Base-by-base conservation (phyloP, 2,113 vertebrate species). In the Melanerpes aurifrons region DNA sequence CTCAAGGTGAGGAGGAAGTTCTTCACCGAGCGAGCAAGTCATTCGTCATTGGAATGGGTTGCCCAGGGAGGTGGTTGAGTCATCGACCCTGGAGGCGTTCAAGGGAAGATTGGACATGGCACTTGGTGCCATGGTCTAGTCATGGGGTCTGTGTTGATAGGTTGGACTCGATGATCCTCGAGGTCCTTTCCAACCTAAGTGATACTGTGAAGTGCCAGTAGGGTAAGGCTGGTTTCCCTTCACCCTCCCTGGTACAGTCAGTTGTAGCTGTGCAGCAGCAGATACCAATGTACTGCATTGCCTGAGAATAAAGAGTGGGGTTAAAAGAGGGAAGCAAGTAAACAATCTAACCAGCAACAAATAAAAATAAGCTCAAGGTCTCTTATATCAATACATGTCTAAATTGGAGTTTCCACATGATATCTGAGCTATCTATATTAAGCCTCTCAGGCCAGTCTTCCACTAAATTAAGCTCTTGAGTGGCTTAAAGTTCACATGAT, bases 391-490 rank as follows among this genome's bases (percentile, higher is more conserved):
- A 90, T 89, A 71, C 77, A 95, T 48, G 81, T 71, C 86, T 87
- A 83, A 93, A 87, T 71, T 82, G 90, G 95, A 97, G 86, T 96
- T 90, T 92, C 92, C 96, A 97, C 94, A 81, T 95, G 97, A 94
- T 79, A 83, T 67, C 87, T 12, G 32, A 93, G 87, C 93, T 69
- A 45, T 94, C 97, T 98, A 97, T 97, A 97, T 97, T 97, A 98
- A 97, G 96, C 66, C 62, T 90, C 90, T 89, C 62, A 1, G 77
- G 84, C 76, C 91, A 89, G 82, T 48, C 85, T 87, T 95, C 78
- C 92, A 90, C 95, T 98, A 97, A 97, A 97, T 97, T 97, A 97
- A 98, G 97, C 96, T 93, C 97, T 5, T 61, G 86, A 96, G 96
- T 96, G 94, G 76, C 92, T 56, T 43, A n/a, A 78, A 70, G 92